Base-by-base conservation (phyloP, 2,113 vertebrate species). In the Heterocephalus glaber region DNA sequence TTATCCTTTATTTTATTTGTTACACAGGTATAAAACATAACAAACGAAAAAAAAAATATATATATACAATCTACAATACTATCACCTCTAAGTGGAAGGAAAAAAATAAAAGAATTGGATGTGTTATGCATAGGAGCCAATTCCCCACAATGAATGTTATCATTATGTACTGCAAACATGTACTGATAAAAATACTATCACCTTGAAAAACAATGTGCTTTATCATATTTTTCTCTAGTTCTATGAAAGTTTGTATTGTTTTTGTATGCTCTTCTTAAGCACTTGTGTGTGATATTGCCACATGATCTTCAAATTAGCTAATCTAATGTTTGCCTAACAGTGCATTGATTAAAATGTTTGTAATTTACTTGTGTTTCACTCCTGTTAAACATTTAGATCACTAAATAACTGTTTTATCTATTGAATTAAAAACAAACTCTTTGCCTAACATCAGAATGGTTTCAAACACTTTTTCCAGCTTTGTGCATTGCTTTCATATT, bases 211-310 rank as follows among this genome's bases (percentile, higher is more conserved):
- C 10, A 65, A 74, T 61, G 66, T 70, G 77, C 24, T 95, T 68
- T 66, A 52, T 77, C 33, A 58, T 38, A 35, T 35, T 52, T 74
- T 60, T 14, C 44, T 90, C 13, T 4, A 60, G 2, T 79, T 17
- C 44, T 63, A 68, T 72, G 33, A 33, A 83, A 47, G 44, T 94
- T 84, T 70, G 13, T 58, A n/a, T 89, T 56, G 12, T 89, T 22
- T 92, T 68, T 5, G 47, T n/a, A n/a, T 33, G 41, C 3, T 54
- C 44, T 72, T 66, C 38, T 16, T 58, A 85, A 95, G 26, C 61
- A 89, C 17, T 72, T 89, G 26, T 89, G 47, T 89, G 26, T 89
- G 47, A 30, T 85, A 80, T 52, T 95, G n/a, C 3, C 63, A 94
- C 26, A 65, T 70, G 22, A 70, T 72, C 17, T 79, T n/a, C 47